Evolutionary conservation across 2,113 vertebrate genomes (phyloP).

Genomic region (Condylura cristata): DNA sequence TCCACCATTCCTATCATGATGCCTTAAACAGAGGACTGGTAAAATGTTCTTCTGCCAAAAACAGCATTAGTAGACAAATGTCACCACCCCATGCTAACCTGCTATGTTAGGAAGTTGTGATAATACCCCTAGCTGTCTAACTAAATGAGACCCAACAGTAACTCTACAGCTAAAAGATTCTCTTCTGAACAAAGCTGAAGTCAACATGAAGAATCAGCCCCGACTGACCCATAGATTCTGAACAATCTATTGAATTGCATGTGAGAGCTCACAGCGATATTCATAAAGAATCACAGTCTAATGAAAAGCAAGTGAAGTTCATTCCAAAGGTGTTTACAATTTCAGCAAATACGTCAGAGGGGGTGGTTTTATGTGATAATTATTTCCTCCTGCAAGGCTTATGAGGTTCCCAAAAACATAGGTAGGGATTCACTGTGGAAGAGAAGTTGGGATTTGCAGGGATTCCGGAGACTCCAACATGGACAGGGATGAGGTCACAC

Average conservation of each 20-base stretch:
- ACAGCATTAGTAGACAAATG: background rate
- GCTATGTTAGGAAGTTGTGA: background rate
- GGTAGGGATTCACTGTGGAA: background rate
- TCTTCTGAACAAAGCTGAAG: background rate
- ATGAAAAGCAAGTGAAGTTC: background rate
- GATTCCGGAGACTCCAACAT: background rate
- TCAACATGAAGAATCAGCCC: background rate
- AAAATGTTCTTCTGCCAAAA: background rate
- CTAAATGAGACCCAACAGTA: background rate
- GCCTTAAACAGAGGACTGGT: background rate
- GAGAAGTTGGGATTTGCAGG: accelerated
- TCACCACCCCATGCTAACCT: background rate
- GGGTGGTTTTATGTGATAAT: background rate
- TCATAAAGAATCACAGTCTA: background rate
- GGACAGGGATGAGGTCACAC: background rate
- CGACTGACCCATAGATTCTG: background rate
- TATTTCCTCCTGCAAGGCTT: background rate
- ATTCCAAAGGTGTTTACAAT: background rate
- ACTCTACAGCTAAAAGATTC: background rate
- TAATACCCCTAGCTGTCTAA: background rate
- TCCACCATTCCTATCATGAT: background rate
- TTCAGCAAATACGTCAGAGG: background rate
- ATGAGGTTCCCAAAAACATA: background rate
- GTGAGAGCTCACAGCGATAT: background rate
- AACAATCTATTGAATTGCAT: accelerated